Base-by-base conservation (phyloP, 2,888 invertebrate genomes). In the Lordiphosa fenestrarum region DNA sequence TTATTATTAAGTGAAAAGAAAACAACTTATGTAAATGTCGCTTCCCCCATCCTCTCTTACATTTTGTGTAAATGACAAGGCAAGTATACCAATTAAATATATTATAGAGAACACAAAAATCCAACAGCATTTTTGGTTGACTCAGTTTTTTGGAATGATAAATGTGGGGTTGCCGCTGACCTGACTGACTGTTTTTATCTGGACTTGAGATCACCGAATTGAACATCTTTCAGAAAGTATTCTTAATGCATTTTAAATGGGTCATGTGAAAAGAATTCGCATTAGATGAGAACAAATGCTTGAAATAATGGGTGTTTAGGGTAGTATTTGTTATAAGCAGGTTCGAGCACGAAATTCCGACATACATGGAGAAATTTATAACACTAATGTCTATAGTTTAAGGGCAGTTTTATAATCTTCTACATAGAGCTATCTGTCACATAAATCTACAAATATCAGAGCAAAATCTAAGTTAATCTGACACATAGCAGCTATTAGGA, bases 81-180 rank as follows among this genome's bases (percentile, higher is more conserved):
- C 65, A 56, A 42, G 46, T 56, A 56, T 51, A 64, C 41, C 56
- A 50, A 63, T 63, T 64, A 51, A 41, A 19, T 51, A 41, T 64
- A 56, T 64, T 64, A 15, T 3, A 40, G 50, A 63, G 47, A 50
- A 12, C 19, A 13, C 21, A 44, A 40, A 10, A 33, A 38, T 36
- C 21, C 39, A 50, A 10, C 38, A 21, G 30, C 44, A 55, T 40
- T 62, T 15, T 46, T 36, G 42, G 15, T 36, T 33, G n/a, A 23
- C 25, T 49, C 49, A 38, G 30, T 19, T 39, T 19, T 9, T 25
- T 10, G 50, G 33, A 35, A 47, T 63, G 63, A 62, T 50, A 55
- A 37, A 56, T 51, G 35, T 10, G 37, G 41, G 39, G 49, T 41
- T 1, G 21, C n/a, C 3, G 6, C 35, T 12, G 38, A 25, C 30